phyloP scores from a whole-genome alignment of 2,113 vertebrate species.

The Dryoscopus gambensis region DNA sequence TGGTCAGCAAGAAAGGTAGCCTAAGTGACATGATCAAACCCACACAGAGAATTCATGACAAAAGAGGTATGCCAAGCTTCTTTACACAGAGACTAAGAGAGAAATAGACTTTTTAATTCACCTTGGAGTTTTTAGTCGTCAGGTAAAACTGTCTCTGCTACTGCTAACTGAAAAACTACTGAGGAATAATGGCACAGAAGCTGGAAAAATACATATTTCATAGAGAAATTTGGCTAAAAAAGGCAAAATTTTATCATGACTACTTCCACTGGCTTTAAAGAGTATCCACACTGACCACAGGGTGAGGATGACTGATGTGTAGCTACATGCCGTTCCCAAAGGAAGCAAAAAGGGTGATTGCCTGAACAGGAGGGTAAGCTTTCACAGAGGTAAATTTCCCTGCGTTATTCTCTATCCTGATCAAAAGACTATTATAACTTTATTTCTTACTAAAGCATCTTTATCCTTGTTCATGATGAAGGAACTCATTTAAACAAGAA shows the following conservation, averaged over 20 bases:
- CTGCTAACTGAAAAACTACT: not conserved
- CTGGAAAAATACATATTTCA: not conserved
- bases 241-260: not conserved
- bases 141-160: not conserved
- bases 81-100: not conserved
- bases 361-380: not conserved
- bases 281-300: no score
- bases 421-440: conserved; percentile 15
- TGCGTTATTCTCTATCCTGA: not conserved
- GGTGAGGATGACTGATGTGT: not conserved
- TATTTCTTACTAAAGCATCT: conserved; percentile 2
- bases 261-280: not conserved
- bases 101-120: not conserved
- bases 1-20: not conserved
- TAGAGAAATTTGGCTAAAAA: not conserved
- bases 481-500: conserved; percentile 46
- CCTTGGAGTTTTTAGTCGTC: not conserved
- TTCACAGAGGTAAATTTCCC: not conserved
- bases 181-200: not conserved
- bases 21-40: not conserved
- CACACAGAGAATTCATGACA: not conserved
- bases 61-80: not conserved
- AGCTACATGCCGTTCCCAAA: fast-evolving
- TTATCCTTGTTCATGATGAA: conserved; percentile 10
- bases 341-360: not conserved